A percentile compares a stretch with the other conserved stretches of the same genome.
Evolutionary conservation across 2,888 invertebrate species (phyloP).

Genomic region (Habroteleia sp.): DNA sequence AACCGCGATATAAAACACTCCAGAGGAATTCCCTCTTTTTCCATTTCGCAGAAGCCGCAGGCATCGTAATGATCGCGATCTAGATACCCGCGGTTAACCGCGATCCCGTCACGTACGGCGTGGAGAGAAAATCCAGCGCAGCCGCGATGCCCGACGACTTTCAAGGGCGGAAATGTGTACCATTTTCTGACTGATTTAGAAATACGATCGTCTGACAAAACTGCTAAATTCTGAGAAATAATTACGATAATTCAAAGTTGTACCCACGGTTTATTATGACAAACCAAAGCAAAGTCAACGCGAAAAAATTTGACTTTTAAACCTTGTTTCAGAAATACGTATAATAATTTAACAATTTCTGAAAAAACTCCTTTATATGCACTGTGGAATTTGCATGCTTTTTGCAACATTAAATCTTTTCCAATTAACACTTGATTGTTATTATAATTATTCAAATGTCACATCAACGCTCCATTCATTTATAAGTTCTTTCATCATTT

Average conservation of each 20-base stretch:
- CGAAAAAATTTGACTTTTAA: too few species aligned
- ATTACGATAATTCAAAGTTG: slow-evolving; percentile 3
- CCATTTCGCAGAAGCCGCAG: slow-evolving; percentile 66
- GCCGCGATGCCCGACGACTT: slow-evolving; percentile 52
- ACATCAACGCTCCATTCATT: too few species aligned
- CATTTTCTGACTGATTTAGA: slow-evolving; percentile 36
- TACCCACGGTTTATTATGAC: slow-evolving; percentile 1
- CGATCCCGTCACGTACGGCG: slow-evolving; percentile 65
- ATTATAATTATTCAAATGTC: too few species aligned
- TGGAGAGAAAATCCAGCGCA: slow-evolving; percentile 58
- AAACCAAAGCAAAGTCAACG: too few species aligned
- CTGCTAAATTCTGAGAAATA: background rate
- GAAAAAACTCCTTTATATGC: too few species aligned
- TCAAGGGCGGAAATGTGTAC: slow-evolving; percentile 63
- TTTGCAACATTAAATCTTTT: too few species aligned
- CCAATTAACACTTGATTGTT: too few species aligned
- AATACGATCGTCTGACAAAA: background rate
- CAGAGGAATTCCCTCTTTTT: slow-evolving; percentile 62
- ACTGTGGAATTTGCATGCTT: too few species aligned
- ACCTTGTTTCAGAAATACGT: too few species aligned
- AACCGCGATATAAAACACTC: slow-evolving; percentile 62
- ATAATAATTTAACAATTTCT: too few species aligned
- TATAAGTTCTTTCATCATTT: too few species aligned
- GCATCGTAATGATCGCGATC: slow-evolving; percentile 66
- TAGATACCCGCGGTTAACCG: slow-evolving; percentile 67